Conservation (phyloP, 2,113 vertebrate species). For the Phalacrocorax brasilianus region DNA sequence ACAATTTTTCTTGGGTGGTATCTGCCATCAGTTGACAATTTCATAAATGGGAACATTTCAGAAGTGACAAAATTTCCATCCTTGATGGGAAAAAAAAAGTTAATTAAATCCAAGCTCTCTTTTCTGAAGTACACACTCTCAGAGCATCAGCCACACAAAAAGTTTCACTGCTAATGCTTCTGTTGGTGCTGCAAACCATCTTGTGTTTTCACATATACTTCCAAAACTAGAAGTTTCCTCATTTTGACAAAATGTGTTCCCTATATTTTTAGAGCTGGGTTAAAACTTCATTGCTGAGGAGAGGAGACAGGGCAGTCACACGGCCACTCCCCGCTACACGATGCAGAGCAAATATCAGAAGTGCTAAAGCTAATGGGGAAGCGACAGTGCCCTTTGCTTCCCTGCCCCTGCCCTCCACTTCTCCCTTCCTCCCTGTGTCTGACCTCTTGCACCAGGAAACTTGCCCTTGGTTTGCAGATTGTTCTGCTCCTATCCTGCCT, state of each 20-base stretch:
- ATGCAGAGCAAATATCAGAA: neutral
- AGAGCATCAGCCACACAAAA: neutral
- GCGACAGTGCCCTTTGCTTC: constrained; percentile 15
- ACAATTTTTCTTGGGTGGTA: neutral
- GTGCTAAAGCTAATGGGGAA: constrained; percentile 22
- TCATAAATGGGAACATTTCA: neutral
- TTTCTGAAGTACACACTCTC: neutral
- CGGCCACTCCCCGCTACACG: neutral
- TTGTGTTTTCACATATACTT: neutral
- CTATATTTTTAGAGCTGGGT: neutral
- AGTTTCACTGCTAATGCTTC: neutral
- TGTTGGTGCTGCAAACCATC: neutral
- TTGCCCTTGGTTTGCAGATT: neutral
- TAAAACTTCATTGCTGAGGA: neutral
- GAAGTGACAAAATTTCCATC: neutral
- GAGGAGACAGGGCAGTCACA: neutral
- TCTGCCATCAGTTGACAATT: neutral
- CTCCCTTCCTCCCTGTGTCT: constrained; percentile 12
- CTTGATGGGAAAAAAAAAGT: neutral
- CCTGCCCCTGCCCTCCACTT: constrained; percentile 32
- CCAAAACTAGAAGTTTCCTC: neutral
- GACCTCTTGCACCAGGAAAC: neutral
- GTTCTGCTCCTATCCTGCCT: neutral
- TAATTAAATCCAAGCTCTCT: neutral
- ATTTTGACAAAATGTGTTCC: neutral